Conservation (phyloP, 2,888 invertebrate species). For the Pachydiplax longipennis region DNA sequence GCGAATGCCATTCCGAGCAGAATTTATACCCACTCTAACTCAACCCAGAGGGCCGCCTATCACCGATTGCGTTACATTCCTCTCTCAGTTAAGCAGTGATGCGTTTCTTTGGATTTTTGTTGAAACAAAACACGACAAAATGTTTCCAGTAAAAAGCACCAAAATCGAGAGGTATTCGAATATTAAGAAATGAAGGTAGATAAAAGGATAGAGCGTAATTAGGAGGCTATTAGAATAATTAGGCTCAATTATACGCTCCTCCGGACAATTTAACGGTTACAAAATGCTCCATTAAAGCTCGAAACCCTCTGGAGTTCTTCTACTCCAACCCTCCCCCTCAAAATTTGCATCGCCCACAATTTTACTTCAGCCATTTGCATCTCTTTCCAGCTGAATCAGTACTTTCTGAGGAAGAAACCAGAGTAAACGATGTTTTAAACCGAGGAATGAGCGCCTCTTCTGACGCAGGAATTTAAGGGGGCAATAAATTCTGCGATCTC, state of each 20-base stretch:
- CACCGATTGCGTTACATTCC: too few species aligned
- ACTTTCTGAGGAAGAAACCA: neutral
- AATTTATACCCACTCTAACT: too few species aligned
- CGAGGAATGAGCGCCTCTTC: neutral
- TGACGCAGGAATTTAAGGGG: neutral
- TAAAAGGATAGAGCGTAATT: constrained; percentile 16
- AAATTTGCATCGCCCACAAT: constrained; percentile 21
- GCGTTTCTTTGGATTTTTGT: too few species aligned
- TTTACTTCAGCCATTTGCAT: constrained; percentile 18
- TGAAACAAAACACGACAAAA: neutral
- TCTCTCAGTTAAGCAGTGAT: too few species aligned
- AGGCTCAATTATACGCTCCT: neutral
- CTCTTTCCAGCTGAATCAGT: neutral
- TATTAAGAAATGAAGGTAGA: neutral
- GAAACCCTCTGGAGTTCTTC: constrained; percentile 2
- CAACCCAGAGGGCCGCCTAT: too few species aligned
- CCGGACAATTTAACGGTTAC: constrained; percentile 20
- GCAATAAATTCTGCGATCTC: neutral
- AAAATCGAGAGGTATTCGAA: neutral
- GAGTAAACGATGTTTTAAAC: neutral
- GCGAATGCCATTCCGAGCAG: too few species aligned
- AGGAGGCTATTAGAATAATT: constrained; percentile 26
- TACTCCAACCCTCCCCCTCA: neutral
- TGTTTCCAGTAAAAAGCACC: neutral
- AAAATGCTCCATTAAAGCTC: constrained; percentile 22